phyloP scores from a whole-genome alignment of 2,888 invertebrate species.

The Mycogona germanica region DNA sequence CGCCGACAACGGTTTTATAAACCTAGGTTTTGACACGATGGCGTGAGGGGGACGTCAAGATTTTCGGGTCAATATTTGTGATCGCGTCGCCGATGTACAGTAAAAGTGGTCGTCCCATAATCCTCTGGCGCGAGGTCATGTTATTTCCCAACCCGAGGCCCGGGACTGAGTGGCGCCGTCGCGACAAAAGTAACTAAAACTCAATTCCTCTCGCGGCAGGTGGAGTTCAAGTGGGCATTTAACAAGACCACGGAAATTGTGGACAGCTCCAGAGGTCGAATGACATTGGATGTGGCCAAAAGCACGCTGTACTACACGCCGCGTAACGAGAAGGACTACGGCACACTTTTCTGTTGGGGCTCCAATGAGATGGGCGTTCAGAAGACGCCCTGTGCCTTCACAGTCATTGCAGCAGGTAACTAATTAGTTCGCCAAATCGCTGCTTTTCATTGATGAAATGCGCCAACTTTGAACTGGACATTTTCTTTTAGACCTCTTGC shows the following conservation, averaged over 20 bases:
- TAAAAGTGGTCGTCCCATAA: too few species aligned
- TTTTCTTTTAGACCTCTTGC: too few species aligned
- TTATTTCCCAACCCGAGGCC: too few species aligned
- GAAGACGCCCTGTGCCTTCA: slow-evolving; percentile 25
- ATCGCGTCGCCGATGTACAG: too few species aligned
- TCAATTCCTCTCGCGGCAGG: too few species aligned
- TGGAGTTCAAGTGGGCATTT: slow-evolving; percentile 85
- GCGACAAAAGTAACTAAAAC: too few species aligned
- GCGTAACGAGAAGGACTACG: slow-evolving; percentile 26
- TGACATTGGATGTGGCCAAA: slow-evolving; percentile 19
- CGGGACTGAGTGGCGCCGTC: too few species aligned
- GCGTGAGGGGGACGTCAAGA: too few species aligned
- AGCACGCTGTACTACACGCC: slow-evolving; percentile 26
- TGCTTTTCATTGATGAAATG: neutral
- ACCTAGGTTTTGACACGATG: too few species aligned
- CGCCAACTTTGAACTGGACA: too few species aligned
- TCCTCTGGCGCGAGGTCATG: neutral
- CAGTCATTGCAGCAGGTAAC: slow-evolving; percentile 26
- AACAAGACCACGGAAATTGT: slow-evolving; percentile 84
- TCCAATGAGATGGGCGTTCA: slow-evolving; percentile 26
- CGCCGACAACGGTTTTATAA: too few species aligned
- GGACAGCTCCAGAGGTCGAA: slow-evolving; percentile 43
- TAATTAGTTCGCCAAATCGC: neutral
- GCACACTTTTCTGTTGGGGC: slow-evolving; percentile 26
- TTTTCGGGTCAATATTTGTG: too few species aligned